These are phyloP conservation scores for Parnassius apollo DNA, from an alignment of 2,888 invertebrate genomes.

Conservation along the genomic window DNA sequence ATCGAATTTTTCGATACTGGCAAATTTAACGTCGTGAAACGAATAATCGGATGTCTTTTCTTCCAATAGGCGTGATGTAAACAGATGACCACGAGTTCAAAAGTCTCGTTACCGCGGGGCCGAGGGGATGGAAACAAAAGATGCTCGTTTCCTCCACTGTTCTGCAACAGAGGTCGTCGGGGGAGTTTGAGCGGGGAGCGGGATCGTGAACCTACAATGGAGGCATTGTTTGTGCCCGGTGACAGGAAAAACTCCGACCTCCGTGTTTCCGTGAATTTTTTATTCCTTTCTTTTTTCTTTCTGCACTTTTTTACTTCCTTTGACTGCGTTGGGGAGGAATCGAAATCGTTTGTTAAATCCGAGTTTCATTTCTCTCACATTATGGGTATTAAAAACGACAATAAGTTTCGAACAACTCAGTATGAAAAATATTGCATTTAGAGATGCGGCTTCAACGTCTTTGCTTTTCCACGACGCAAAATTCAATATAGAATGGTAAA, in stretches of 20 bases:
- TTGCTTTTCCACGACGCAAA: background rate
- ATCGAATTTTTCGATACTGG: slow-evolving; percentile 9
- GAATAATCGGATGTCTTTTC: slow-evolving; percentile 60
- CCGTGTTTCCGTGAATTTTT: slow-evolving; percentile 80
- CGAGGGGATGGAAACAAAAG: slow-evolving; percentile 72
- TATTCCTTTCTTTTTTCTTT: slow-evolving; percentile 65
- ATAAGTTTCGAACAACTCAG: background rate
- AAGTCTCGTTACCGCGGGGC: slow-evolving; percentile 66
- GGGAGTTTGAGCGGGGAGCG: slow-evolving; percentile 34
- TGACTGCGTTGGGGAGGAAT: slow-evolving; percentile 67
- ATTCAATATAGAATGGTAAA: background rate
- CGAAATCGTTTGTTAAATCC: slow-evolving; percentile 57
- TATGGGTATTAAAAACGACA: slow-evolving; percentile 14
- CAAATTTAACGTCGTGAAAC: slow-evolving; percentile 39
- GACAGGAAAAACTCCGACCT: slow-evolving; percentile 81
- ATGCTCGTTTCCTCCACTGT: slow-evolving; percentile 76
- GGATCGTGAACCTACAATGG: slow-evolving; percentile 59
- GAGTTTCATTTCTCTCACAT: slow-evolving; percentile 25
- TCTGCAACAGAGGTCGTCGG: slow-evolving; percentile 47
- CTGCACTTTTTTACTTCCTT: slow-evolving; percentile 64
- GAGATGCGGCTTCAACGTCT: background rate
- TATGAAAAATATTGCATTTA: background rate
- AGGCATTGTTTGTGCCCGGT: slow-evolving; percentile 79
- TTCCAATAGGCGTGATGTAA: slow-evolving; percentile 66
- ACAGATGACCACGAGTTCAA: slow-evolving; percentile 76